Evolutionary conservation across 2,113 vertebrate species (phyloP), one percentile per base, ranked within the genome.

Genomic region (Corythornis madagascariensis): DNA sequence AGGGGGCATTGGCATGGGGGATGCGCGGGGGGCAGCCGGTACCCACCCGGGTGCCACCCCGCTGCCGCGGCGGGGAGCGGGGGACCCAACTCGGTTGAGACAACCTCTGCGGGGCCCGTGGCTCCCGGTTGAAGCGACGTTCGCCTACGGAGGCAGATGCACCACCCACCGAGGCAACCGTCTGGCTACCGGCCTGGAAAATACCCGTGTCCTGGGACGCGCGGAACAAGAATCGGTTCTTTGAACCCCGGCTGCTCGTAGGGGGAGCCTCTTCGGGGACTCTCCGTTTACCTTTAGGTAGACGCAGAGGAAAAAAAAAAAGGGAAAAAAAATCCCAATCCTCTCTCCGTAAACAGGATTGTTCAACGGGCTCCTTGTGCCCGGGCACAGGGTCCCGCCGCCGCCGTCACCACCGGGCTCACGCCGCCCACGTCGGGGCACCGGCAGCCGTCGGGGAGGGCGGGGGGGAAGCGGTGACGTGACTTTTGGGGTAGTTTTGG

Each of bases 171-270:
- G 28, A 55, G 93, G 94, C 74, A 53, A 53, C 92, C 71, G 33
- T 16, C 90, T 94, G 92, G 94, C 92, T 14, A 69, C 92, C 14
- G 28, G 92, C 69, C 92, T 95, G 95, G 93, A 95, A 95, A 95
- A 86, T 90, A 20, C 82, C 92, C 35, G 50, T 52, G 95, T 93
- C 84, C 91, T 17, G 78, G 85, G 81, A 88, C 76, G 24, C 35
- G 16, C 63, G 1, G 83, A 21, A 47, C 93, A 88, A 94, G 86
- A 95, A 94, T 92, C 20, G 19, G 59, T 65, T 76, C 84, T 95
- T 93, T 92, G 90, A 94, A 88, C 69, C 84, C 38, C 33, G 22
- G 11, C 61, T 21, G 47, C 65, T 63, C 4, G 28, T 38, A 10
- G 25, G 69, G 63, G 80, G 57, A 72, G 59, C 56, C 45, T 0